Conservation (phyloP, 2,888 invertebrate genomes). For the Coenonympha arcania region DNA sequence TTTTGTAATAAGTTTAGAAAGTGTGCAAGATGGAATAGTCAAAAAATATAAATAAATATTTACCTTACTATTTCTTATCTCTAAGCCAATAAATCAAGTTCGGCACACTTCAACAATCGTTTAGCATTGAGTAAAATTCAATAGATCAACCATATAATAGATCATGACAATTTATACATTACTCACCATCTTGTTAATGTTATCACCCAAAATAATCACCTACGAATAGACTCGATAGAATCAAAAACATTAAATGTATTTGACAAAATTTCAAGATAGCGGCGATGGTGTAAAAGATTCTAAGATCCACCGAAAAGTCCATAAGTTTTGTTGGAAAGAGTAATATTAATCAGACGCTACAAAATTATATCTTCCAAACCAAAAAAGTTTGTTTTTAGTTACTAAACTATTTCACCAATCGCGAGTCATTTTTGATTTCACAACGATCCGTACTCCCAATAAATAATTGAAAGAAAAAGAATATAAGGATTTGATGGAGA, state of each 20-base stretch:
- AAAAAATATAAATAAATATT: too few species aligned
- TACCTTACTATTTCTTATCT: neutral
- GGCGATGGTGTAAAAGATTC: conserved; percentile 25
- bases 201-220: conserved; percentile 16
- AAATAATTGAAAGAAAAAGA: too few species aligned
- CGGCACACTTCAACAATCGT: neutral
- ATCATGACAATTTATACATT: conserved; percentile 20
- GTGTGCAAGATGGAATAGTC: too few species aligned
- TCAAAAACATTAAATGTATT: conserved; percentile 18
- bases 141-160: conserved; percentile 9
- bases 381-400: too few species aligned
- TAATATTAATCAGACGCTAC: neutral
- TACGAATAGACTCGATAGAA: conserved; percentile 20
- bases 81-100: neutral
- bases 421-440: too few species aligned
- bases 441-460: too few species aligned
- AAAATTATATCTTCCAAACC: too few species aligned
- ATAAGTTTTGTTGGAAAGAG: neutral
- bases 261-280: conserved; percentile 22
- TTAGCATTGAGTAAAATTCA: conserved; percentile 1
- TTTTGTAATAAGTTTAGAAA: too few species aligned
- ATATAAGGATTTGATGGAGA: too few species aligned
- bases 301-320: conserved; percentile 18
- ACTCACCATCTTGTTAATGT: conserved; percentile 9
- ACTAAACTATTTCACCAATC: too few species aligned